Base-by-base conservation (phyloP, 2,888 invertebrate species). In the Lithophane semibrunnea region DNA sequence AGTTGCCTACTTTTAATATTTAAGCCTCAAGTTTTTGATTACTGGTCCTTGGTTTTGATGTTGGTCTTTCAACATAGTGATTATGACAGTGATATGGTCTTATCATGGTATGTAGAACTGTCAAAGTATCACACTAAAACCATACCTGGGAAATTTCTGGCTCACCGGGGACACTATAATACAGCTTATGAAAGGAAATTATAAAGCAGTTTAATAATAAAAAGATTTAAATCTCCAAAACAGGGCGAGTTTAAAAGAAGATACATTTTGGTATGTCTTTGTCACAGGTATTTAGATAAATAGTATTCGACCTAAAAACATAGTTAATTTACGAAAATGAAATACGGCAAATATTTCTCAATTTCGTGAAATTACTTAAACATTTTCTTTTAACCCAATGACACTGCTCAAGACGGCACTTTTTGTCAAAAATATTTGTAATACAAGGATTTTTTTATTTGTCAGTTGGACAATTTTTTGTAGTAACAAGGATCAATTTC, bases 61-160 rank as follows among this genome's bases (percentile, higher is more conserved):
- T 9, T 9, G 10, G 9, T 54, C 3, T 64, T 61, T n/a, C 12
- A 71, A 13, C 58, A 0, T 58, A 58, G 65, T 58, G 67, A 75
- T 52, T 44, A 76, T 84, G 77, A 79, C 82, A 68, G 75, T 81
- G 87, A 75, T 24, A 77, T 80, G 79, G 61, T 60, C 7, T 42
- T 68, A 77, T 42, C 52, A 86, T 87, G 85, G 75, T 66, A 73
- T 76, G 18, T 21, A 37, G 2, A 69, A 75, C 78, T 87, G 77
- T 78, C 78, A 82, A 81, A 79, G 77, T 67, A n/a, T 83, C 88
- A 88, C 88, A 88, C 87, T 65, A 63, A 75, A 74, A 76, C 79
- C 56, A 77, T 96, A 96, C 96, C 96, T 96, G 96, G 67, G 92
- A 90, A 64, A 96, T 95, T 88, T 95, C 94, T 82, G 95, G 96